Evolutionary conservation across 2,113 vertebrate genomes (phyloP), one percentile per base, ranked within the genome.

Genomic region (Ursus arctos): DNA sequence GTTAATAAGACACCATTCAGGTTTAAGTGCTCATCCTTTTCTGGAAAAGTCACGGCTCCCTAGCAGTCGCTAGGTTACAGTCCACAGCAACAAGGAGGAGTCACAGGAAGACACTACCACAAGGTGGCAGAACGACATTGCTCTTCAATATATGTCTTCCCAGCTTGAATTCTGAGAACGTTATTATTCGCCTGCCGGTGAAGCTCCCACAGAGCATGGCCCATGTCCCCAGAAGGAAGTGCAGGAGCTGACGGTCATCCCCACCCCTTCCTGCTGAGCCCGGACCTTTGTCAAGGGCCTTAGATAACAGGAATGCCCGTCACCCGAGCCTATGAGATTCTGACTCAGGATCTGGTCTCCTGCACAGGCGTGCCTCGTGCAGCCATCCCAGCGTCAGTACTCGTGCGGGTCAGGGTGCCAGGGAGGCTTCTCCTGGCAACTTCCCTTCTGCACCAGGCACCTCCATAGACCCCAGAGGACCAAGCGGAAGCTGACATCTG

Each of bases 111-210:
- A 7, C 1, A 49, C 24, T 24, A 7, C 98, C 97, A 98, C 96
- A 86, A 97, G 98, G 65, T 97, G 97, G 97, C 96, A 97, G 96
- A 19, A 55, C 8, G 40, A 22, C 76, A 71, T n/a, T 3, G 33
- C 33, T 87, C 28, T 89, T 85, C 55, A 14, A 0, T 7, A 15
- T 0, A 4, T 76, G 8, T 33, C 36, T 79, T 79, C 63, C 19
- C 22, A 4, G 40, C 16, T 33, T 9, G 1, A 4, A 40, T 51
- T 61, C 28, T 82, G 49, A 19, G 69, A 76, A 40, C 0, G 0
- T 40, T 14, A 24, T 10, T 2, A 24, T 10, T 2, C 43, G 57
- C 18, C n/a, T 40, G 8, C 33, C 33, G 14, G 0, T 6, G 4
- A 21, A n/a, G 81, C 43, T 22, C 6, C 57, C 13, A 26, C 15